Evolutionary conservation across 2,888 invertebrate species (phyloP).

Genomic region (Eupithecia tripunctaria): DNA sequence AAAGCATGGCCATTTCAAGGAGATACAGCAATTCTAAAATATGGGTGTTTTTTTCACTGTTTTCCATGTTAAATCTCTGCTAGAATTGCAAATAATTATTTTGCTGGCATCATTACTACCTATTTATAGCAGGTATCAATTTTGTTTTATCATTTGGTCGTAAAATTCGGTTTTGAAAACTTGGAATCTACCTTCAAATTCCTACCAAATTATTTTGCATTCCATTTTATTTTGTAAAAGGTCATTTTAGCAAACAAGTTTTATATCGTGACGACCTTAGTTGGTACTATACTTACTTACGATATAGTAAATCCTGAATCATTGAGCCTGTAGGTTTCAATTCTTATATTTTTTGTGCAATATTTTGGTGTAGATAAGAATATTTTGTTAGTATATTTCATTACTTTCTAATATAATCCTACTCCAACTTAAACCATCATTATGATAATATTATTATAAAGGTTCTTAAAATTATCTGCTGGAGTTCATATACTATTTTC

Average conservation of each 20-base stretch:
- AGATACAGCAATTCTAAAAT: slow-evolving; percentile 8
- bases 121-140: background rate
- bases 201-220: background rate
- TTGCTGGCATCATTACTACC: background rate
- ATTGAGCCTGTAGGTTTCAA: too few relatives aligned
- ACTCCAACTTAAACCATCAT: too few relatives aligned
- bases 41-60: slow-evolving; percentile 30
- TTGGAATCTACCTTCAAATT: slow-evolving; percentile 2
- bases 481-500: too few relatives aligned
- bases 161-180: background rate
- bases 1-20: background rate
- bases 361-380: too few relatives aligned
- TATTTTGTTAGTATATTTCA: too few relatives aligned
- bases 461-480: too few relatives aligned
- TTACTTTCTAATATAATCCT: too few relatives aligned
- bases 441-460: too few relatives aligned
- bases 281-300: too few relatives aligned
- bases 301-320: too few relatives aligned
- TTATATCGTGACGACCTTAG: background rate
- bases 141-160: background rate
- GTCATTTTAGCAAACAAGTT: slow-evolving; percentile 3
- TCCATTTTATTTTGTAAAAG: background rate
- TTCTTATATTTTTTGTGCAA: too few relatives aligned
- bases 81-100: background rate
- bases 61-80: slow-evolving; percentile 14